Evolutionary conservation across 2,888 invertebrate genomes (phyloP), one percentile per base, ranked within the genome.

Genomic region (Scotopteryx bipunctaria): DNA sequence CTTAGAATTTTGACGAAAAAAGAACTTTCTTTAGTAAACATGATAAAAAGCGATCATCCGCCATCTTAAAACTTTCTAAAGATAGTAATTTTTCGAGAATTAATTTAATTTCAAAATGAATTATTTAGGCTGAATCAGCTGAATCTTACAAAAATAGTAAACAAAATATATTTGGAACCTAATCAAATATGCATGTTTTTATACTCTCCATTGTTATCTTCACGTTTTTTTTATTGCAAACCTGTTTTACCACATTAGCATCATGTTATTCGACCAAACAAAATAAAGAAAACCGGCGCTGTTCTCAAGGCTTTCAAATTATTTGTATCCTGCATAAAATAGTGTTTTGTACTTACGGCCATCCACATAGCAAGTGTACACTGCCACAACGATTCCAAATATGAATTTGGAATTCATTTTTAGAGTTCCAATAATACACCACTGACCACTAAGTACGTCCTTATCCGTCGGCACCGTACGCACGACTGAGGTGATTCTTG

Each of bases 331-430:
- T 40, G 36, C 73, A 79, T 31, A 16, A n/a, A 17, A 19, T n/a
- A 23, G 2, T 2, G n/a, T 23, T 73, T 78, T 82, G 65, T 4
- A 68, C 71, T 63, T 64, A 91, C 91, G 49, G 15, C 43, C 25
- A 9, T 43, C 25, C n/a, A 43, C 49, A 6, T 17, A 43, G 31
- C 32, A 32, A 15, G 81, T 55, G 86, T 80, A 56, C 83, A 82
- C 11, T 9, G 44, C 15, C 35, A 40, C 44, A 29, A 51, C 0
- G 17, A 51, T 13, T 11, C 46, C 23, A 19, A 47, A 0, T 15
- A 51, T 2, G 1, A 47, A 21, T 5, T 27, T 27, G 2, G 6
- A 6, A 32, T 37, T 35, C 46, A 53, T 53, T 41, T 32, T 47
- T 5, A 16, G n/a, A 13, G n/a, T n/a, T n/a, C n/a, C n/a, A n/a